Base-by-base conservation (phyloP, 2,113 vertebrate species). In the Tenebrosternarchus preto region DNA sequence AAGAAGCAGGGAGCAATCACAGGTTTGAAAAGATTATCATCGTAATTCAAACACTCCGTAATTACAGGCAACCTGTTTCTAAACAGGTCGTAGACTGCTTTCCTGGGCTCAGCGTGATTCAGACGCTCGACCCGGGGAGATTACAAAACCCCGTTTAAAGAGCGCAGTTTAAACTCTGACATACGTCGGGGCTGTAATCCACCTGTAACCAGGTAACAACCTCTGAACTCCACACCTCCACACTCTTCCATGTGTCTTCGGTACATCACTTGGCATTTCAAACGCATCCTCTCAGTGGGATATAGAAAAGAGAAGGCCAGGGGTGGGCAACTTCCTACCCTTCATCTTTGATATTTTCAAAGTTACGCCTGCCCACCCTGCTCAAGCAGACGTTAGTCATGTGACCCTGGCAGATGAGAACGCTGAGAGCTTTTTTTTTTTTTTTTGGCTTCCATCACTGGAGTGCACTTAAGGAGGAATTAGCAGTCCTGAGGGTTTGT, bases 331-430 rank as follows among this genome's bases (percentile, higher is more conserved):
- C n/a, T n/a, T n/a, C 46, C 56, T 24, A 59, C 72, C 60, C n/a
- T 75, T 39, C 43, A 57, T 75, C 55, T 39, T 57, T 76, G 27
- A 22, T 68, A 68, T 68, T 68, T 67, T 67, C 25, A 67, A 67
- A 67, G 64, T 67, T 39, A 36, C 64, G 64, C 64, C 64, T 39
- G 31, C 33, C 31, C 19, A 19, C 39, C 31, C 64, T 39, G 19
- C 8, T 7, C 33, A 36, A 68, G 56, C 56, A 75, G 20, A 43
- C 73, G 61, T 75, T 75, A 75, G 73, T 36, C 56, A 43, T 39
- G 9, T 6, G 59, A 31, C 33, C 73, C 56, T n/a, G 2, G 29
- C 56, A 61, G 73, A 75, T 61, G 31, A 22, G 11, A 43, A 22
- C 57, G 17, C 56, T 36, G 1, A 50, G 43, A 50, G 43, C 43